Conservation (phyloP, 2,113 vertebrate species). For the Rhinolophus ferrumequinum region DNA sequence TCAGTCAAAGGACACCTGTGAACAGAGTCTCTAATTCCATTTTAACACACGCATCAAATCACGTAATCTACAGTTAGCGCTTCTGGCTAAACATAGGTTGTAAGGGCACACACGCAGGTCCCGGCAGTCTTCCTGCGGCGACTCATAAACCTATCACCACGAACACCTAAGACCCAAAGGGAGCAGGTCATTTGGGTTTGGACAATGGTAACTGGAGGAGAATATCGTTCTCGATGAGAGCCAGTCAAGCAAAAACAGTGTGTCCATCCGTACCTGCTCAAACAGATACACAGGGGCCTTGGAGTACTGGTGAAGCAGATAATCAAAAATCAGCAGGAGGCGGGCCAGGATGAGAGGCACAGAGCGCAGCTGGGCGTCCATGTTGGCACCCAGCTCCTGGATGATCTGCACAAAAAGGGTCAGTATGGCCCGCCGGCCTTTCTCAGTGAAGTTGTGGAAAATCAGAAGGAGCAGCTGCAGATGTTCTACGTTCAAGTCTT, state of each 20-base stretch:
- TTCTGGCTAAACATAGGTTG: background rate
- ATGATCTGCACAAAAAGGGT: conserved; percentile 93
- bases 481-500: conserved; percentile 97
- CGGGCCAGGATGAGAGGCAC: conserved; percentile 94
- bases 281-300: conserved; percentile 95
- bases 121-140: background rate
- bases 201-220: background rate
- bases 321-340: conserved; percentile 95
- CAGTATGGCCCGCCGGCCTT: conserved; percentile 90
- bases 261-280: conserved; percentile 90
- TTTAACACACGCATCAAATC: background rate
- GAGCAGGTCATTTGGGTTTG: background rate
- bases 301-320: conserved; percentile 96
- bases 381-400: conserved; percentile 90
- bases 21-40: background rate
- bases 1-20: background rate
- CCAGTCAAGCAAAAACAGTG: background rate
- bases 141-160: background rate
- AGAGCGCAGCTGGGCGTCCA: conserved; percentile 90
- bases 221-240: background rate
- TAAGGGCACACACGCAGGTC: background rate
- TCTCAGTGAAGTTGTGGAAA: conserved; percentile 96
- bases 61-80: background rate
- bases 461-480: conserved; percentile 97
- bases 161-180: background rate